These are phyloP conservation scores for Astur gentilis DNA, from an alignment of 2,113 vertebrate species.

Conservation along the genomic window DNA sequence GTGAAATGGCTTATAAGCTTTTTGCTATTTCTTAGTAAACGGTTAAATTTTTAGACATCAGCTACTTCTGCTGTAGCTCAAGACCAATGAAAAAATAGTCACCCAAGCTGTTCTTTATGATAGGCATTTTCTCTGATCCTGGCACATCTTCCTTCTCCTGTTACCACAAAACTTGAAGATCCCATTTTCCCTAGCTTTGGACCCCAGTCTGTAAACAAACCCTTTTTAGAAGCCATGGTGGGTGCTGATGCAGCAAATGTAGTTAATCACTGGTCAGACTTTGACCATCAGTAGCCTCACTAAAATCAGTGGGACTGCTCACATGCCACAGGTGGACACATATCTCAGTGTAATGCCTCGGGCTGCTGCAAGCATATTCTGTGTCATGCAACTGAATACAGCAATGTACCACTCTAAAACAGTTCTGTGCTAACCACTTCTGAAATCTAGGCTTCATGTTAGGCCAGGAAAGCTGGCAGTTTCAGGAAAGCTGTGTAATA, in stretches of 20 bases:
- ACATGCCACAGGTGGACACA: accelerated
- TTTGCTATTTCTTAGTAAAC: not conserved
- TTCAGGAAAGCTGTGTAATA: not conserved
- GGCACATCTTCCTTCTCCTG: not conserved
- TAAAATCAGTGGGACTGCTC: not conserved
- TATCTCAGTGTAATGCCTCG: not conserved
- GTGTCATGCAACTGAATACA: not conserved
- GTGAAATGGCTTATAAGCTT: not conserved
- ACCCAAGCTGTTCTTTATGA: not conserved
- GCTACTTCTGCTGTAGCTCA: not conserved
- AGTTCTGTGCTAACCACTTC: not conserved
- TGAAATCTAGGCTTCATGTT: not conserved
- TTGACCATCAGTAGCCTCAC: not conserved
- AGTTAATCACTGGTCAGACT: not conserved
- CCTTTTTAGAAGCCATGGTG: not conserved
- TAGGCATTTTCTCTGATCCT: not conserved
- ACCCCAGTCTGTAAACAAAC: not conserved
- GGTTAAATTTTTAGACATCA: not conserved
- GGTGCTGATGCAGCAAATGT: not conserved
- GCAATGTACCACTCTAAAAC: not conserved
- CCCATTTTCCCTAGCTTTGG: not conserved
- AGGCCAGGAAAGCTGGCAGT: not conserved
- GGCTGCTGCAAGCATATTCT: not conserved
- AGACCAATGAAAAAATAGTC: not conserved
- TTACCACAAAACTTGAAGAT: not conserved